phyloP scores from a whole-genome alignment of 2,888 invertebrate species.

The Lutraria lutraria region DNA sequence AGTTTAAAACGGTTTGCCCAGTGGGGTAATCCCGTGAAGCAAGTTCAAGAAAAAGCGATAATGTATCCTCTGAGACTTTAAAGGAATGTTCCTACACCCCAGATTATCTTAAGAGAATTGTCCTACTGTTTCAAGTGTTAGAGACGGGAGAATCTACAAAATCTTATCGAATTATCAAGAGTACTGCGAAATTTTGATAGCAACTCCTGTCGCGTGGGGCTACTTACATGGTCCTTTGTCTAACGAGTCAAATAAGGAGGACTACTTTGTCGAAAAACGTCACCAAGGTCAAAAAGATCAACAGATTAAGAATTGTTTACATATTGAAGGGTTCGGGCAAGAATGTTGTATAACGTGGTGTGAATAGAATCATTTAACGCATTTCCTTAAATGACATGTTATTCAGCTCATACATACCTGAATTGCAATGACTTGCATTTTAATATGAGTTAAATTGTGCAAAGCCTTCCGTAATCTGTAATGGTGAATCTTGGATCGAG shows the following conservation, averaged over 20 bases:
- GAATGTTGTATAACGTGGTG: neutral
- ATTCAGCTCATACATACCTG: too few species aligned
- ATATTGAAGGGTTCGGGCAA: neutral
- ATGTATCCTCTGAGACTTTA: neutral
- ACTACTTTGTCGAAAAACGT: constrained; percentile 4
- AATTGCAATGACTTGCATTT: neutral
- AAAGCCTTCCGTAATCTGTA: too few species aligned
- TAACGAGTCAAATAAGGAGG: neutral
- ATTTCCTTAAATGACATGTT: neutral
- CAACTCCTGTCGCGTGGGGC: neutral
- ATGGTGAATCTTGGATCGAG: too few species aligned
- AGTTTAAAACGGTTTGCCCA: neutral
- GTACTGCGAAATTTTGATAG: neutral
- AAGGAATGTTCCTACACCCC: neutral
- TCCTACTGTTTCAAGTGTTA: neutral
- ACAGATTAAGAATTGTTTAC: neutral
- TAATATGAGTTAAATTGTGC: neutral
- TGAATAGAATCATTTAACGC: neutral
- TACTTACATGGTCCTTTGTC: neutral
- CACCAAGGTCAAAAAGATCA: neutral
- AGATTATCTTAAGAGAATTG: neutral
- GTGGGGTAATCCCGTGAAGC: neutral
- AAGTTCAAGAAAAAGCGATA: neutral
- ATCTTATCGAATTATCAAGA: neutral
- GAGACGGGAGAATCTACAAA: neutral